These are phyloP conservation scores for Scaptomyza cyrtandrae DNA, from an alignment of 2,888 invertebrate genomes.

Conservation along the genomic window DNA sequence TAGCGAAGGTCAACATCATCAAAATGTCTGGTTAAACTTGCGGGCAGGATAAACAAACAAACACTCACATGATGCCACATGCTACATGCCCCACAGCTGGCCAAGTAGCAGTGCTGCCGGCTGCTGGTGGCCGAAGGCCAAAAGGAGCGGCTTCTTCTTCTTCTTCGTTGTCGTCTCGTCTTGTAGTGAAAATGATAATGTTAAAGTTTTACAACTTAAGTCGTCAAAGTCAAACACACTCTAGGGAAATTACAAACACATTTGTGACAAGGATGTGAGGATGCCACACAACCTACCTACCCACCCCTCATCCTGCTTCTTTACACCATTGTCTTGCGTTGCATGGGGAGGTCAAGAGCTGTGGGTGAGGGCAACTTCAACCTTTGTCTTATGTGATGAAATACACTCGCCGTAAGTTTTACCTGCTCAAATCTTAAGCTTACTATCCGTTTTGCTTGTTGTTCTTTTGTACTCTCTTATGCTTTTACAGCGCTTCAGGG, in stretches of 20 bases:
- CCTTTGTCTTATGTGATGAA: constrained; percentile 69
- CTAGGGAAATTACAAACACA: constrained; percentile 84
- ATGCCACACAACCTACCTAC: constrained; percentile 9
- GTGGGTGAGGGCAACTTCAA: constrained; percentile 52
- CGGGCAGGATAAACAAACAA: constrained; percentile 45
- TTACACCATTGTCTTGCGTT: constrained; percentile 1
- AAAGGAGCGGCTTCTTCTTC: constrained; percentile 32
- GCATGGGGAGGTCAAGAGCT: constrained; percentile 62
- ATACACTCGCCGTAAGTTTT: constrained; percentile 56
- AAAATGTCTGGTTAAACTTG: constrained; percentile 71
- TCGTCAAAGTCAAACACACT: constrained; percentile 84
- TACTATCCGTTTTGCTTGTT: constrained; percentile 36
- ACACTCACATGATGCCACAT: constrained; percentile 34
- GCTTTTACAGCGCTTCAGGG: constrained; percentile 81
- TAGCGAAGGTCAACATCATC: constrained; percentile 80
- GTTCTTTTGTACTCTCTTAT: constrained; percentile 52
- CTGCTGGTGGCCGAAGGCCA: constrained; percentile 39
- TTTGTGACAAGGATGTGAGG: constrained; percentile 73
- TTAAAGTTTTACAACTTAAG: constrained; percentile 84
- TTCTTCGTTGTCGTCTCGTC: constrained; percentile 2
- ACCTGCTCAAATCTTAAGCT: constrained; percentile 67
- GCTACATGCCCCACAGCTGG: constrained; percentile 31
- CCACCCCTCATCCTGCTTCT: neutral
- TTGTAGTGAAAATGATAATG: constrained; percentile 82
- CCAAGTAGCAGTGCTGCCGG: constrained; percentile 22